Conservation (phyloP, 2,888 invertebrate species). For the Drosophila pegasa region DNA sequence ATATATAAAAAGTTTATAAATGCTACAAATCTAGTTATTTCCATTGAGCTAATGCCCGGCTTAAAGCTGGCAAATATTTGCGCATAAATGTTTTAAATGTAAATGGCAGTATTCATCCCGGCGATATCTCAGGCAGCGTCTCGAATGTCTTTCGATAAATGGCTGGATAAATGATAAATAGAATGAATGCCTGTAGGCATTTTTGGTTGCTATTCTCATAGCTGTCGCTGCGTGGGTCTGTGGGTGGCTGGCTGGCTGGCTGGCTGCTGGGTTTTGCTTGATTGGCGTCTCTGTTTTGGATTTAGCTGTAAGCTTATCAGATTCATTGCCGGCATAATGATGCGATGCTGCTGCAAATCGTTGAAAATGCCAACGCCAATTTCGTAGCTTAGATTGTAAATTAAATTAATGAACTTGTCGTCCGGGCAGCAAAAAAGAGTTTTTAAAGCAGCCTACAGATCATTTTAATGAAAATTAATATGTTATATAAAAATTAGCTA, state of each 20-base stretch:
- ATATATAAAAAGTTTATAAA: background rate
- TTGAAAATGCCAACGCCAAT: conserved; percentile 27
- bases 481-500: background rate
- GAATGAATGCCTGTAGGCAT: conserved; percentile 74
- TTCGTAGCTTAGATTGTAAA: conserved; percentile 52
- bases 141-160: conserved; percentile 75
- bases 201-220: conserved; percentile 57
- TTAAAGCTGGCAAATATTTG: conserved; percentile 61
- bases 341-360: conserved; percentile 36
- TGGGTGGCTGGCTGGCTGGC: conserved; percentile 20
- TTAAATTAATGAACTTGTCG: conserved; percentile 56
- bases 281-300: conserved; percentile 62
- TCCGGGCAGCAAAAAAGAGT: background rate
- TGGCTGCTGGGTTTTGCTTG: conserved; percentile 13
- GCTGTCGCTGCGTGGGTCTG: conserved; percentile 26
- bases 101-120: conserved; percentile 69
- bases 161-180: conserved; percentile 80
- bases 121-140: conserved; percentile 58
- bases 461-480: background rate
- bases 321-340: conserved; percentile 77
- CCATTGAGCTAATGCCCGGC: conserved; percentile 35
- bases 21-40: conserved; percentile 12
- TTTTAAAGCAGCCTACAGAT: background rate
- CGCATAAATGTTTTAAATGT: conserved; percentile 67
- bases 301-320: conserved; percentile 78